phyloP scores from a whole-genome alignment of 2,888 invertebrate genomes.

The Lasioglossum pauxillum region DNA sequence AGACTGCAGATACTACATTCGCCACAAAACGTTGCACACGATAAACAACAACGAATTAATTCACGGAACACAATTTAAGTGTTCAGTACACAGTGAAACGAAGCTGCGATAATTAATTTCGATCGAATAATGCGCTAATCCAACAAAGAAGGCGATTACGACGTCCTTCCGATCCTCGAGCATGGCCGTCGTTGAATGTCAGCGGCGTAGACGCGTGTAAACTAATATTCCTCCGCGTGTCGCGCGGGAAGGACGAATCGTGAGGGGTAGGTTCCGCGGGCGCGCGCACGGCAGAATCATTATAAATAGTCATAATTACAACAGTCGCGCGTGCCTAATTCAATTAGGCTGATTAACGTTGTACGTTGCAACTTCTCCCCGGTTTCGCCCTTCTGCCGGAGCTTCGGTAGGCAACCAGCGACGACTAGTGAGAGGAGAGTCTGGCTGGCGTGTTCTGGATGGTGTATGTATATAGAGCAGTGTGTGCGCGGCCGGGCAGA shows the following conservation, averaged over 20 bases:
- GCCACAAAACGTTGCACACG: background rate
- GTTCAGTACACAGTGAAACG: background rate
- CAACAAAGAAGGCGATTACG: background rate
- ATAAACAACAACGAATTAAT: background rate
- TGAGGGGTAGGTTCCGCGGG: conserved; percentile 54
- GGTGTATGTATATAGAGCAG: conserved; percentile 13
- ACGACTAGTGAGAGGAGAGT: conserved; percentile 51
- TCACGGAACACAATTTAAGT: background rate
- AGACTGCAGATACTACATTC: no score
- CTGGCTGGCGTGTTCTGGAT: conserved; percentile 59
- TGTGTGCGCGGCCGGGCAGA: conserved; percentile 66
- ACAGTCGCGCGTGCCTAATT: conserved; percentile 83
- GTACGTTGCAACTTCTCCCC: conserved; percentile 78
- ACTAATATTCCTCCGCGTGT: conserved; percentile 66
- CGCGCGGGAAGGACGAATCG: conserved; percentile 49
- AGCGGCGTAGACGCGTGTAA: conserved; percentile 67
- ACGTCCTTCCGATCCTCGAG: background rate
- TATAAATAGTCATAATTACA: conserved; percentile 85
- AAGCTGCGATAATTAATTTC: background rate
- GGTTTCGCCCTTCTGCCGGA: conserved; percentile 60
- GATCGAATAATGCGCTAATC: background rate
- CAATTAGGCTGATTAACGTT: conserved; percentile 84
- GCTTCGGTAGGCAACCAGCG: conserved; percentile 55
- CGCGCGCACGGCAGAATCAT: conserved; percentile 77
- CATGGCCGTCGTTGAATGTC: conserved; percentile 38